Percentiles rank a stretch among this genome's conserved stretches.
These are phyloP conservation scores for Trachelus tabidus DNA, from an alignment of 2,888 invertebrate species.

Conservation along the genomic window DNA sequence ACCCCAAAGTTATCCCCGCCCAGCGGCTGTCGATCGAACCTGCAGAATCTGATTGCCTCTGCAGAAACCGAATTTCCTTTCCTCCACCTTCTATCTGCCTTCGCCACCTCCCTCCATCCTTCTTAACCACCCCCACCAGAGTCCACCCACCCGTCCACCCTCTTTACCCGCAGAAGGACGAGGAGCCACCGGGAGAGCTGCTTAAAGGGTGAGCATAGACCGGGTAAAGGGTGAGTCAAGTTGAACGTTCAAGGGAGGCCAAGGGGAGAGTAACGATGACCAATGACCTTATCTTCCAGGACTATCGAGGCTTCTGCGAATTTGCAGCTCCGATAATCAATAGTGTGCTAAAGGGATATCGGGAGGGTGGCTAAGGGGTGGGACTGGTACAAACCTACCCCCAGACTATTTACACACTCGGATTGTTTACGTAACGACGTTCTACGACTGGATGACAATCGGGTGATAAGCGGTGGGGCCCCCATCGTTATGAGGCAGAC, in stretches of 20 bases:
- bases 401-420: not conserved
- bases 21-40: slow-evolving; percentile 3
- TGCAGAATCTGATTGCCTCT: slow-evolving; percentile 8
- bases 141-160: no score
- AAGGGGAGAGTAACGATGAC: slow-evolving; percentile 12
- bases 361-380: not conserved
- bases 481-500: not conserved
- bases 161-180: not conserved
- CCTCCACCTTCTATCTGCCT: not conserved
- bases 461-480: not conserved
- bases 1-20: not conserved
- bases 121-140: not conserved
- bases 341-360: not conserved
- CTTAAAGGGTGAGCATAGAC: not conserved
- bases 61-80: slow-evolving; percentile 7
- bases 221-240: not conserved
- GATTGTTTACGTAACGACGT: not conserved
- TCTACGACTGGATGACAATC: not conserved
- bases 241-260: slow-evolving; percentile 6
- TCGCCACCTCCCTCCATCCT: not conserved
- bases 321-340: not conserved
- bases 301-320: not conserved
- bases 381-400: not conserved
- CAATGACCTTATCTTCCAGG: slow-evolving; percentile 6
- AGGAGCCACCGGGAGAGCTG: not conserved